Evolutionary conservation across 2,113 vertebrate species (phyloP).

Genomic region (Lanius ludovicianus): DNA sequence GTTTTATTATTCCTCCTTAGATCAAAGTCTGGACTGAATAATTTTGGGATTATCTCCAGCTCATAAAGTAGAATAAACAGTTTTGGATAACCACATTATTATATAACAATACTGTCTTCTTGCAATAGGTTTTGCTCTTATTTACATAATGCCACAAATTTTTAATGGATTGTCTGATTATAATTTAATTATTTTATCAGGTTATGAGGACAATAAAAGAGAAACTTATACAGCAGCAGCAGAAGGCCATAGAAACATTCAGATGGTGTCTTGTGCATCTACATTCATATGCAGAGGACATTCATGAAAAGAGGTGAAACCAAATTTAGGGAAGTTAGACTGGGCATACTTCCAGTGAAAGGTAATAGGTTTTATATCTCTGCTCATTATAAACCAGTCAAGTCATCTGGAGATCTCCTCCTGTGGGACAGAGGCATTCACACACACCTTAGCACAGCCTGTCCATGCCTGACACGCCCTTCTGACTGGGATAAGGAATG

Average conservation of each 20-base stretch:
- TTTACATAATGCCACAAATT: neutral
- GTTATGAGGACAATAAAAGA: neutral
- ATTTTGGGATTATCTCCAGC: constrained; percentile 39
- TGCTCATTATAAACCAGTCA: neutral
- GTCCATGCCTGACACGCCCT: neutral
- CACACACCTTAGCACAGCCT: neutral
- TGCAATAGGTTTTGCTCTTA: neutral
- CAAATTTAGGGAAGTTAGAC: neutral
- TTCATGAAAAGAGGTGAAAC: neutral
- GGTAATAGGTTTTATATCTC: neutral
- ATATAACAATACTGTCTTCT: neutral
- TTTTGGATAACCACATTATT: constrained; percentile 32
- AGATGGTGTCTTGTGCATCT: neutral
- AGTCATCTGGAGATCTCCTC: neutral
- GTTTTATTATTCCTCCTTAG: constrained; percentile 40
- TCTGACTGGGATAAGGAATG: accelerated
- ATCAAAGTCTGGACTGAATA: constrained; percentile 48
- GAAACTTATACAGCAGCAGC: neutral
- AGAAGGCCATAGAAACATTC: neutral
- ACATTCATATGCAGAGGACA: neutral
- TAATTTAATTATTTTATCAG: neutral
- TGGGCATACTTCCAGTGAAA: neutral
- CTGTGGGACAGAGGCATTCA: neutral
- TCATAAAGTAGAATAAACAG: constrained; percentile 22
- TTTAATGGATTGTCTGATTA: neutral